Conservation (phyloP, 2,888 invertebrate species). For the Drosophila trichaetosa region DNA sequence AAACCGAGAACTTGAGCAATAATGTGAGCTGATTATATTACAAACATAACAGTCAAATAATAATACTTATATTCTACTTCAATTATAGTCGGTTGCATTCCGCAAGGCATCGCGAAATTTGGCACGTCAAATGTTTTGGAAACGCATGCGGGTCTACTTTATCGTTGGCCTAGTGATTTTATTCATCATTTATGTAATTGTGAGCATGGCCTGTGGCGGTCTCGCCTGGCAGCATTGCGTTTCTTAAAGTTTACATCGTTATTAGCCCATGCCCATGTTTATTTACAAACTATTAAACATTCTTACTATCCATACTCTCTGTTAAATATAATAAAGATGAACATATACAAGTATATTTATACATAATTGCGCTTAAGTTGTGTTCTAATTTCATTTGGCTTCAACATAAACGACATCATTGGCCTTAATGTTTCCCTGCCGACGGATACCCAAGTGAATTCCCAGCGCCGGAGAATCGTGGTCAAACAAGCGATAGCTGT, state of each 20-base stretch:
- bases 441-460: slow-evolving; percentile 86
- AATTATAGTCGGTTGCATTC: slow-evolving; percentile 92
- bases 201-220: slow-evolving; percentile 95
- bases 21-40: slow-evolving; percentile 88
- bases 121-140: slow-evolving; percentile 96
- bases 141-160: slow-evolving; percentile 95
- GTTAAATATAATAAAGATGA: slow-evolving; percentile 69
- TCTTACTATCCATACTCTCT: slow-evolving; percentile 60
- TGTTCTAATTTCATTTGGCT: slow-evolving; percentile 57
- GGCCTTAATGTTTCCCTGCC: slow-evolving; percentile 83
- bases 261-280: slow-evolving; percentile 55
- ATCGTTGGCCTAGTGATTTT: slow-evolving; percentile 88
- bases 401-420: slow-evolving; percentile 86
- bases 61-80: slow-evolving; percentile 8
- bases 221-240: slow-evolving; percentile 91
- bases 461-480: slow-evolving; percentile 85
- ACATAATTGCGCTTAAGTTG: not conserved
- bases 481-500: slow-evolving; percentile 74
- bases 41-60: not conserved
- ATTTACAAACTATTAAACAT: slow-evolving; percentile 56
- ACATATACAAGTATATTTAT: slow-evolving; percentile 54
- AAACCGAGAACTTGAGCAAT: slow-evolving; percentile 95
- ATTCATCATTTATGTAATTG: slow-evolving; percentile 92
- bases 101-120: slow-evolving; percentile 93
- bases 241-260: slow-evolving; percentile 63